Conservation (phyloP, 2,797 vertebrate species). For the Zenarchopterus dispar region DNA sequence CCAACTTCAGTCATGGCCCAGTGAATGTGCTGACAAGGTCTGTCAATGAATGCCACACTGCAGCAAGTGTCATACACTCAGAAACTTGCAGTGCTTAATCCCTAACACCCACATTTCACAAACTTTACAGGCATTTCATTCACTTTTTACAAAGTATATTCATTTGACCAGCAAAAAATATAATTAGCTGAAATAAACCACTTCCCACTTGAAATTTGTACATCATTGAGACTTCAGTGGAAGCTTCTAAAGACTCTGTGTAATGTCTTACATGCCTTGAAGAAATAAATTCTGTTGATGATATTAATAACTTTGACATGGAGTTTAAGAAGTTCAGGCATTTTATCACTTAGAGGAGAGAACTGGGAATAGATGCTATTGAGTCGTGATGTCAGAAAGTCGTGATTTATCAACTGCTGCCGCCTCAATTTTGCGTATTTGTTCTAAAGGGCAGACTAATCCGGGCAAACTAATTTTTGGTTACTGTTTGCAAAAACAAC, state of each 20-base stretch:
- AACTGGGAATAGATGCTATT: neutral
- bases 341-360: neutral
- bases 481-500: slow-evolving; percentile 7
- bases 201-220: neutral
- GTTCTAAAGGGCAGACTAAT: neutral
- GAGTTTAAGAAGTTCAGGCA: neutral
- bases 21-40: slow-evolving; percentile 75
- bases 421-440: neutral
- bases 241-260: neutral
- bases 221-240: neutral
- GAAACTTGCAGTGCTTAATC: slow-evolving; percentile 38
- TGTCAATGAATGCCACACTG: slow-evolving; percentile 51
- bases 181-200: neutral
- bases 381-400: neutral
- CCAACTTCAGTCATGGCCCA: slow-evolving; percentile 73
- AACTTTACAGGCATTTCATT: slow-evolving; percentile 11
- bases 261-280: neutral
- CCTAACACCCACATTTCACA: slow-evolving; percentile 16
- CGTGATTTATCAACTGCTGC: neutral
- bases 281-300: neutral
- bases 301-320: too few species aligned
- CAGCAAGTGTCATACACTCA: slow-evolving; percentile 60
- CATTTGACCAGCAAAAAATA: neutral
- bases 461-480: neutral
- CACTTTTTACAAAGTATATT: slow-evolving; percentile 13